phyloP scores from a whole-genome alignment of 2,113 vertebrate genomes.

The Sinocyclocheilus grahami region DNA sequence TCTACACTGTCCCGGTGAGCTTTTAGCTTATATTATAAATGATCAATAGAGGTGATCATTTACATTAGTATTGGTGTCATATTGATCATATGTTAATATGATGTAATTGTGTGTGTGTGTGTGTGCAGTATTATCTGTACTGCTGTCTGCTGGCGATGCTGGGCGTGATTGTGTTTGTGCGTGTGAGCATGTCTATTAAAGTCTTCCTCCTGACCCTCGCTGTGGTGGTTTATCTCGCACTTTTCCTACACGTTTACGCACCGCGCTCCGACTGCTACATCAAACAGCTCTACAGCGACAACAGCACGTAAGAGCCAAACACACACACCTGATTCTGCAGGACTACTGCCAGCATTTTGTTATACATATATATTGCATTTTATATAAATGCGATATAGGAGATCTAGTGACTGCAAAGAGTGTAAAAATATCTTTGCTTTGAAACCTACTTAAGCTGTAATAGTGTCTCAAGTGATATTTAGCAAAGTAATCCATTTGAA shows the following conservation, averaged over 20 bases:
- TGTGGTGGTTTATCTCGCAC: conserved; percentile 81
- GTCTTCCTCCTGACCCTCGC: conserved; percentile 81
- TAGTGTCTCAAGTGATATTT: too few relatives aligned
- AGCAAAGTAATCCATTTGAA: too few relatives aligned
- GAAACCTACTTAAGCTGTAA: too few relatives aligned
- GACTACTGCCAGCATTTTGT: too few relatives aligned
- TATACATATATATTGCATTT: too few relatives aligned
- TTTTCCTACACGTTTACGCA: conserved; percentile 81
- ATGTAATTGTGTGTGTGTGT: conserved; percentile 28
- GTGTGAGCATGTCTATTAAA: conserved; percentile 81
- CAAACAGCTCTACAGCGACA: conserved; percentile 65
- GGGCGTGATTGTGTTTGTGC: conserved; percentile 83
- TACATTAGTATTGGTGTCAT: background rate
- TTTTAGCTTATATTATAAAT: background rate
- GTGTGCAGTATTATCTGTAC: conserved; percentile 84
- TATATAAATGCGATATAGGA: too few relatives aligned
- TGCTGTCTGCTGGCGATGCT: conserved; percentile 87
- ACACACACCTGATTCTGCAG: background rate
- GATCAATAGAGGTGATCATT: background rate
- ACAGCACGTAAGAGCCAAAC: conserved; percentile 60
- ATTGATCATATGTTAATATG: background rate
- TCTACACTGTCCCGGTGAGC: conserved; percentile 82
- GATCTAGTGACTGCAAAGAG: too few relatives aligned
- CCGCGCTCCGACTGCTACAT: conserved; percentile 77
- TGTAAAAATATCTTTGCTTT: too few relatives aligned